A percentile compares a stretch with the other conserved stretches of the same genome.
Conservation (phyloP, 23 tunicate species). For the Trididemnum clinides region DNA sequence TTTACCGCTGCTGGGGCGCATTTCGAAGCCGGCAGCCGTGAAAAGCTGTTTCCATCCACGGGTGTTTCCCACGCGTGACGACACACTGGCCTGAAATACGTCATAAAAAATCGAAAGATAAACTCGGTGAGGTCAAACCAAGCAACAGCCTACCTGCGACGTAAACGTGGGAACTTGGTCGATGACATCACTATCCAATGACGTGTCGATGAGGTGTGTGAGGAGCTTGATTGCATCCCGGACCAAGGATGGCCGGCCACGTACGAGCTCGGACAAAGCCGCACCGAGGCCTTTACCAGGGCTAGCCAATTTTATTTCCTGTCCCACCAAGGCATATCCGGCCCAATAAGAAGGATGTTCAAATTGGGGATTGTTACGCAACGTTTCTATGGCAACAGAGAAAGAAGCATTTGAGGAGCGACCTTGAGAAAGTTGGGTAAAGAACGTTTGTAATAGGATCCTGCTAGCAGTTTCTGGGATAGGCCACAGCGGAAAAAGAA, state of each 20-base stretch:
- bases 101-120: too few species aligned
- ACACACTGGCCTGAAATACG: slow-evolving; percentile 58
- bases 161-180: slow-evolving; percentile 59
- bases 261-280: slow-evolving; percentile 37
- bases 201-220: slow-evolving; percentile 47
- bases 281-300: slow-evolving; percentile 13
- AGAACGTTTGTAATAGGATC: slow-evolving; percentile 44
- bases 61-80: slow-evolving; percentile 30
- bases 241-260: slow-evolving; percentile 15
- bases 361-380: slow-evolving; percentile 58
- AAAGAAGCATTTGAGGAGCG: slow-evolving; percentile 31
- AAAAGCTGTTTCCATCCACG: slow-evolving; percentile 75
- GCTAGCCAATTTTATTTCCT: slow-evolving; percentile 11
- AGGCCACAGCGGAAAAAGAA: slow-evolving; percentile 76
- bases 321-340: slow-evolving; percentile 71
- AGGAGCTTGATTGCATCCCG: slow-evolving; percentile 47
- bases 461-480: slow-evolving; percentile 78
- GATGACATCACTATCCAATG: neutral
- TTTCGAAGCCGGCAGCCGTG: slow-evolving; percentile 65
- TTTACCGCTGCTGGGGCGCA: slow-evolving; percentile 29
- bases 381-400: slow-evolving; percentile 28
- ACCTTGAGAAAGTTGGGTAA: slow-evolving; percentile 33
- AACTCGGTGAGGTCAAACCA: too few species aligned
- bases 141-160: slow-evolving; percentile 65
- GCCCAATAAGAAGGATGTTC: slow-evolving; percentile 94